These are phyloP conservation scores for Elymnias hypermnestra DNA, from an alignment of 1,140 invertebrate genomes.

Conservation along the genomic window DNA sequence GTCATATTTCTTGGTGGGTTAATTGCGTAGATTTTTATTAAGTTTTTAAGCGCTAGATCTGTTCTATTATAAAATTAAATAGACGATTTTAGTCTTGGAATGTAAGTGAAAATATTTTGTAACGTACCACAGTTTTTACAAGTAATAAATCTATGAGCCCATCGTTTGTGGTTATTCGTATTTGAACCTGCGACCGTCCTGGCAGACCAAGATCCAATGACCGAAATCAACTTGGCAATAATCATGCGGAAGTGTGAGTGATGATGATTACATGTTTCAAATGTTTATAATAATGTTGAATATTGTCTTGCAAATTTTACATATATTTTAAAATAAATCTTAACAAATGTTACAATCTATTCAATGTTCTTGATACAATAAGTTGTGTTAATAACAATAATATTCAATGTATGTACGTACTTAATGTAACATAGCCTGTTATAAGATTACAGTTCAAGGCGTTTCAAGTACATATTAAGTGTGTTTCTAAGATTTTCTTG, in stretches of 20 bases:
- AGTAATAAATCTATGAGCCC: slow-evolving; percentile 3
- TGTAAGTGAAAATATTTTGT: slow-evolving; percentile 1
- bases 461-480: slow-evolving; percentile 5
- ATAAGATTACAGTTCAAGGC: slow-evolving; percentile 26
- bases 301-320: slow-evolving; percentile 24
- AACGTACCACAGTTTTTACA: slow-evolving; percentile 7
- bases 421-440: slow-evolving; percentile 24
- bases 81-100: neutral
- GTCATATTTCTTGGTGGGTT: slow-evolving; percentile 40
- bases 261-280: slow-evolving; percentile 27
- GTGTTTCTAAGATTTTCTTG: slow-evolving; percentile 25
- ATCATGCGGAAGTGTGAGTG: slow-evolving; percentile 21
- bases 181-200: slow-evolving; percentile 31
- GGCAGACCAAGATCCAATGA: slow-evolving; percentile 20
- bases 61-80: slow-evolving; percentile 21
- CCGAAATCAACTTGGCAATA: slow-evolving; percentile 20
- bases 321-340: slow-evolving; percentile 13
- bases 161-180: neutral
- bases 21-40: slow-evolving; percentile 18
- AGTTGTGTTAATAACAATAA: slow-evolving; percentile 23
- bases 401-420: slow-evolving; percentile 15
- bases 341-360: slow-evolving; percentile 28
- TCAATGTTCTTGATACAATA: slow-evolving; percentile 21
- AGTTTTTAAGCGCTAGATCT: slow-evolving; percentile 53
- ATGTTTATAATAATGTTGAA: slow-evolving; percentile 32